A percentile compares a stretch with the other conserved stretches of the same genome.
Evolutionary conservation across 1,140 invertebrate species (phyloP).

Genomic region (Cherax quadricarinatus): DNA sequence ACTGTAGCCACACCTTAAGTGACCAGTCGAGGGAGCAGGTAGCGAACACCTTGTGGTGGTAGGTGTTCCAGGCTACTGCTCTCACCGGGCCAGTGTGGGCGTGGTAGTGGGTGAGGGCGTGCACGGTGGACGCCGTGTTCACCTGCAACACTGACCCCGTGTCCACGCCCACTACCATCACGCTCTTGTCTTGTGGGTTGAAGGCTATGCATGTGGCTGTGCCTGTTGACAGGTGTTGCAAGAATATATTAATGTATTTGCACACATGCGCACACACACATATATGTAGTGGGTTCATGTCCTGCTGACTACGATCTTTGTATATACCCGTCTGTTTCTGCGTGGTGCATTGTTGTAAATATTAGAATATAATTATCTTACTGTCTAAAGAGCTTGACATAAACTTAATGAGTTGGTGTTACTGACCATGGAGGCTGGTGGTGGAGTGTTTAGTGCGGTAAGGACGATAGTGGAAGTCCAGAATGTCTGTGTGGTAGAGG

Average conservation of each 20-base stretch:
- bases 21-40: slow-evolving; percentile 95
- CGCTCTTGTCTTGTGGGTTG: slow-evolving; percentile 86
- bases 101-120: slow-evolving; percentile 78
- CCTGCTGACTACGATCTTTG: no score
- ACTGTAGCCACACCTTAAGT: slow-evolving; percentile 27
- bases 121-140: slow-evolving; percentile 88
- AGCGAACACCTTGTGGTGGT: slow-evolving; percentile 90
- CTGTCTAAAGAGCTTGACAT: no score
- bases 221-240: slow-evolving; percentile 77
- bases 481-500: slow-evolving; percentile 4
- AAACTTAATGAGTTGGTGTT: no score
- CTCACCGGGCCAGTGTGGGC: slow-evolving; percentile 94
- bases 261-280: no score
- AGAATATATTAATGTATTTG: no score
- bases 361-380: no score
- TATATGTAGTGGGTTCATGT: no score
- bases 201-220: slow-evolving; percentile 92
- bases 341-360: no score
- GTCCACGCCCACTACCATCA: slow-evolving; percentile 94
- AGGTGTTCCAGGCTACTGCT: slow-evolving; percentile 91
- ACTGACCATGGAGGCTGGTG: neutral
- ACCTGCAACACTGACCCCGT: slow-evolving; percentile 95
- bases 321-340: no score
- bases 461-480: neutral
- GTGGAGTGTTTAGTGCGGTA: neutral